Base-by-base conservation (phyloP, 2,113 vertebrate genomes). In the Thermophis baileyi region DNA sequence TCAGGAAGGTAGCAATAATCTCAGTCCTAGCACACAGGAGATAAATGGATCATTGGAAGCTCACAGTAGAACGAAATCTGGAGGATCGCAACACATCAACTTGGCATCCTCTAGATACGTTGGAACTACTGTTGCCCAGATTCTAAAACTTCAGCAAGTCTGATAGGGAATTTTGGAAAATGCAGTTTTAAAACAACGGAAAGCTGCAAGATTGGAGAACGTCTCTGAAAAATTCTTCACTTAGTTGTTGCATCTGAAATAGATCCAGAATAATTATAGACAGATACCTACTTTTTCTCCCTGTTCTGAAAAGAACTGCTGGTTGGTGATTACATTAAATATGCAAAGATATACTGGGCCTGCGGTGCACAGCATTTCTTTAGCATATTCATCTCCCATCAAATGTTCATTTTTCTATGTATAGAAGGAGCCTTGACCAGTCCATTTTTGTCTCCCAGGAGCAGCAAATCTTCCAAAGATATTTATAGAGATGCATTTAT, bases 271-370 rank as follows among this genome's bases (percentile, higher is more conserved):
- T 91, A n/a, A 87, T 57, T 40, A 87, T 86, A 47, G 16, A 54
- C 57, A 69, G 87, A 44, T 24, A 27, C 9, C 27, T 88, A 8
- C 7, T 92, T 25, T 27, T 92, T 44, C 25, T 92, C 54, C 46
- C 87, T 74, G 22, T 74, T 44, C 40, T 69, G 47, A 51, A 51
- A 92, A 88, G 30, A 53, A 40, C 22, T 69, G 85, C 27, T 88
- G 87, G n/a, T 25, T 53, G 22, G 46, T 90, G 91, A 92, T 92
- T 92, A 87, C 91, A 89, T 89, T 92, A 74, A 50, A 16, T 63
- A 92, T 92, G 74, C 92, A 93, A 93, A 93, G 88, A 27, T 90
- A 93, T 86, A 86, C 46, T n/a, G 5, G n/a, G 20, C 27, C 74
- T 57, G 54, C 44, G 16, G 46, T 54, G n/a, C 54, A 30, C 74